Percentiles rank a stretch among this genome's conserved stretches.
These are phyloP conservation scores for Drosophila mercatorum DNA, from an alignment of 2,888 invertebrate genomes.

Conservation along the genomic window DNA sequence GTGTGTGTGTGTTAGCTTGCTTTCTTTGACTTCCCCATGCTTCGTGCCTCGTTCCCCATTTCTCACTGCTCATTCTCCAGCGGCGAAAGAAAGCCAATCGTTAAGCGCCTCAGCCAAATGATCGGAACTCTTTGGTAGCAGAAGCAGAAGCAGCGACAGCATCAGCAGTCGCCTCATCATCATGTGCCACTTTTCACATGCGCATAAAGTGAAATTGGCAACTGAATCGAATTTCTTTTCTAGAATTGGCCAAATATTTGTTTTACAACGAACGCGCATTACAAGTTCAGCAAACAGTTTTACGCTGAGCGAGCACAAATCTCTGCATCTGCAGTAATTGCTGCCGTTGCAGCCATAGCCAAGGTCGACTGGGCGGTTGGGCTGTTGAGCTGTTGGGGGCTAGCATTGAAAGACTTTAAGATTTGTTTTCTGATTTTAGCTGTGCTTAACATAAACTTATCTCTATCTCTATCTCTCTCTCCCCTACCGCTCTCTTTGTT, in stretches of 20 bases:
- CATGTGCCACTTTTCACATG: slow-evolving; percentile 77
- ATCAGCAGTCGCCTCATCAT: slow-evolving; percentile 67
- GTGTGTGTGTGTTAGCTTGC: slow-evolving; percentile 30
- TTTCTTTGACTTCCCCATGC: slow-evolving; percentile 48
- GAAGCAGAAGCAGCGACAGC: slow-evolving; percentile 28
- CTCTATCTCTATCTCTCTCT: neutral
- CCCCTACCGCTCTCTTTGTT: slow-evolving; percentile 11
- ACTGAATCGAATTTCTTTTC: slow-evolving; percentile 56
- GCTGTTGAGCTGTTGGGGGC: slow-evolving; percentile 10
- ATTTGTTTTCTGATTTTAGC: neutral
- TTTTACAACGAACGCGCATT: neutral
- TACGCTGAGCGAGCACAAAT: slow-evolving; percentile 45
- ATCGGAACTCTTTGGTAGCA: slow-evolving; percentile 59
- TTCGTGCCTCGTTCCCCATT: slow-evolving; percentile 12
- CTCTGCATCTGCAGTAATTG: slow-evolving; percentile 28
- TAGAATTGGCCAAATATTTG: slow-evolving; percentile 45
- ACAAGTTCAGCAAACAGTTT: slow-evolving; percentile 19
- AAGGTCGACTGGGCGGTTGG: slow-evolving; percentile 65
- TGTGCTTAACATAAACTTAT: slow-evolving; percentile 40
- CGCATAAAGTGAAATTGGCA: slow-evolving; percentile 74
- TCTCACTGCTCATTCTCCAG: slow-evolving; percentile 15
- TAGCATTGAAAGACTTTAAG: slow-evolving; percentile 67
- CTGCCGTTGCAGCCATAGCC: slow-evolving; percentile 38
- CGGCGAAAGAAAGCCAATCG: slow-evolving; percentile 70
- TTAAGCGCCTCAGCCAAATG: slow-evolving; percentile 69